Base-by-base conservation (phyloP, 2,888 invertebrate species). In the Torymus aiolomorphi region DNA sequence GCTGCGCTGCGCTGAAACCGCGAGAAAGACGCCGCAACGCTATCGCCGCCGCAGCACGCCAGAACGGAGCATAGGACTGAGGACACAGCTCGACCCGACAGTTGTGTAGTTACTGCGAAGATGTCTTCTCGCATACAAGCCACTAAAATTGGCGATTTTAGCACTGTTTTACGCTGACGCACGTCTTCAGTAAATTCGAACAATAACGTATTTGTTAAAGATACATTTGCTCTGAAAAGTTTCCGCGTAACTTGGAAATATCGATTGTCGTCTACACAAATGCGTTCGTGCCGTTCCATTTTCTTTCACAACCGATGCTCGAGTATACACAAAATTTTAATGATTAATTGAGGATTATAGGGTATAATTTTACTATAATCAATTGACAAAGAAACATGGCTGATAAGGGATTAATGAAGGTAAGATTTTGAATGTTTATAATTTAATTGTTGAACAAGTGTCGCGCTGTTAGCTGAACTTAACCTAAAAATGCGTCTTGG, bases 391-490 rank as follows among this genome's bases (percentile, higher is more conserved):
- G 18, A 80, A 76, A 86, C 83, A 89, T 90, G 89, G 88, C 89
- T 84, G 89, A 90, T 82, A 90, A 89, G 81, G 88, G 88, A 78
- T 87, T 89, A 82, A 87, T 90, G 88, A 90, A 90, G 87, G 89
- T 89, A 85, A 52, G 65, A 69, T 66, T 73, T 63, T 42, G 4
- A 24, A n/a, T 20, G 2, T 2, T 63, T 79, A 51, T 16, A 31
- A 59, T 65, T n/a, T 62, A 20, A 49, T 42, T 62, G 10, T 12
- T 51, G 42, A 13, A 49, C 42, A 2, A 18, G 10, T 49, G 14
- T n/a, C 10, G n/a, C 16, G n/a, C 57, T 65, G 11, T 16, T 59
- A 52, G 13, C 51, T 70, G 1, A 72, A 67, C 59, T 57, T 75
- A 78, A 78, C 76, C 70, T 62, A 66, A 61, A 57, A 54, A 56